Conservation (phyloP, 2,888 invertebrate species). For the Bhutanitis thaidina region DNA sequence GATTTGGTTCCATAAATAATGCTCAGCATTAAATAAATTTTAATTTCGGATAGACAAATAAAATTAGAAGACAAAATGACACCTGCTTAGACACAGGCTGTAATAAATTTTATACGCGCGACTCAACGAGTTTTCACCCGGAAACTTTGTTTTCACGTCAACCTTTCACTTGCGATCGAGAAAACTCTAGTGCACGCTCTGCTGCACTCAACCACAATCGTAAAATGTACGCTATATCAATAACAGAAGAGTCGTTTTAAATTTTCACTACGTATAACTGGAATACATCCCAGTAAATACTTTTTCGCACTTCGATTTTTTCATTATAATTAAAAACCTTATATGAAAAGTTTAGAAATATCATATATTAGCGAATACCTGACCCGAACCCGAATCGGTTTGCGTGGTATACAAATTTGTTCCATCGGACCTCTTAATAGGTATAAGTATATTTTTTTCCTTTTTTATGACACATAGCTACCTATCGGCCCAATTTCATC, state of each 20-base stretch:
- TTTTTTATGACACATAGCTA: too few relatives aligned
- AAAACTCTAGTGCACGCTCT: conserved; percentile 29
- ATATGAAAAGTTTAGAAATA: too few relatives aligned
- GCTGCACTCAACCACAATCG: conserved; percentile 20
- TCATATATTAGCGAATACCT: too few relatives aligned
- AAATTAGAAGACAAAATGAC: not conserved
- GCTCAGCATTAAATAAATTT: too few relatives aligned
- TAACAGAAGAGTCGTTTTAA: not conserved
- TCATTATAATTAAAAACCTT: too few relatives aligned
- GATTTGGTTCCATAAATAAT: too few relatives aligned
- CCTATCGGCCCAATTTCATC: too few relatives aligned
- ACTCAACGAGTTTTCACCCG: conserved; percentile 36
- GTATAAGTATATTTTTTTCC: too few relatives aligned
- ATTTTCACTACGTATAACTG: not conserved
- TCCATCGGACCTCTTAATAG: too few relatives aligned
- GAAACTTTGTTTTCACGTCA: conserved; percentile 35
- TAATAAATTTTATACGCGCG: conserved; percentile 9
- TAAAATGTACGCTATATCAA: conserved; percentile 6
- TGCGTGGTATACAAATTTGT: too few relatives aligned
- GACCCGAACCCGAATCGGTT: too few relatives aligned
- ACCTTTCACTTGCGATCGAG: conserved; percentile 43
- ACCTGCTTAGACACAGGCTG: not conserved
- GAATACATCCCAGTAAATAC: not conserved
- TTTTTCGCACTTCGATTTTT: not conserved
- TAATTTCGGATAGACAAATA: too few relatives aligned